Evolutionary conservation across 1,140 invertebrate species (phyloP), one percentile per base, ranked within the genome.

Genomic region (Lamellibrachia luymesi): DNA sequence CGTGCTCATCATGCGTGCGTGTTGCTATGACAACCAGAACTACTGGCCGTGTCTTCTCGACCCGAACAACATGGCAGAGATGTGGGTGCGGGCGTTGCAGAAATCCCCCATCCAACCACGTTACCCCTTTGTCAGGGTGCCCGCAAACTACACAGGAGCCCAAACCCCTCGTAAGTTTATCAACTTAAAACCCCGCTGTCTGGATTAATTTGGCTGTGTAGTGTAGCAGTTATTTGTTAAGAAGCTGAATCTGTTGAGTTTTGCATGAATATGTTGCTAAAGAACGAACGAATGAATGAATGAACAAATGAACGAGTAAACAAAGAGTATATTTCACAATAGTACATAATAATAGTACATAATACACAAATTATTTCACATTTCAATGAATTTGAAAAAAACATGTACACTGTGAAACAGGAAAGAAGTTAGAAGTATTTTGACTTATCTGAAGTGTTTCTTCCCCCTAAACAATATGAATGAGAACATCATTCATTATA

Each of bases 31-130:
- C 64, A 80, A 80, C 64, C 64, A 80, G 64, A 80, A 95, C 94
- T 95, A 94, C 94, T 96, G 96, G 96, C 96, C 96, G 4, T 94
- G 96, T 22, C 93, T 96, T 25, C 94, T 96, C 91, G 96, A 96
- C 92, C 96, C 96, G 8, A 96, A 96, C 92, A 95, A 95, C 93
- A 95, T 95, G 93, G 95, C 95, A 38, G 95, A 96, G 93, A 94
- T 94, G 92, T 96, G 95, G 95, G 95, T 96, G 27, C 95, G 95
- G 91, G 93, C 94, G 13, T 51, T 96, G 92, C 95, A 96, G 7
- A 22, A 22, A 10, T 80, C 64, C 64, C 64, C 64, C 8, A 10
- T 80, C 13, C 64, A 22, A 80, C 13, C 13, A 10, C 64, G 64
- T 22, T 80, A 80, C 17, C 2, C 64, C 64, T 4, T 22, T 80